Percentiles rank a stretch among this genome's conserved stretches.
Evolutionary conservation across 2,797 vertebrate species (phyloP).

Genomic region (Salarias fasciatus): DNA sequence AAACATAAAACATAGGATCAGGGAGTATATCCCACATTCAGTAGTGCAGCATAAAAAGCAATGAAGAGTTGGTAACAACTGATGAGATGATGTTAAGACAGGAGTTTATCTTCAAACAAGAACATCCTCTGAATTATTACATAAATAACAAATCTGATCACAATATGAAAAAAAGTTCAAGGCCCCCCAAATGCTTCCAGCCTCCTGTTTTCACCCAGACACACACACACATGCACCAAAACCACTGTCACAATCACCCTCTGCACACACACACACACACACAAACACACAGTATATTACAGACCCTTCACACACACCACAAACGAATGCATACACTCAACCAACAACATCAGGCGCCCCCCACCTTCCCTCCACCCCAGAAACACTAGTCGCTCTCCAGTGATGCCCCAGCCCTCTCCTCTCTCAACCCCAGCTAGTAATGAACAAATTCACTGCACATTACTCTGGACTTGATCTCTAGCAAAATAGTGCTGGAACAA

Average conservation of each 20-base stretch:
- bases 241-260: no score
- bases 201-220: no score
- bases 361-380: conserved; percentile 17
- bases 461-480: conserved; percentile 99
- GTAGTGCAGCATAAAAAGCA: no score
- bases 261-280: conserved; percentile 17
- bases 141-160: no score
- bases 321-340: conserved; percentile 43
- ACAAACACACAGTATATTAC: conserved; percentile 20
- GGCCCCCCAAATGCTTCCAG: no score
- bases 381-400: conserved; percentile 53
- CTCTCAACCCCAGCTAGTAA: conserved; percentile 82
- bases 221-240: background rate
- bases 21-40: no score
- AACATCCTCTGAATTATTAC: no score
- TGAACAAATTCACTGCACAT: conserved; percentile 99
- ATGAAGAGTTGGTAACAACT: no score
- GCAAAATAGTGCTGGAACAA: conserved; percentile 99
- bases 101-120: no score
- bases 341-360: conserved; percentile 5
- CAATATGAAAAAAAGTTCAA: no score
- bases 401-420: conserved; percentile 63
- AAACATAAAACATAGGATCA: no score
- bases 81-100: no score
- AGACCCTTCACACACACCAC: conserved; percentile 23